Percentiles rank a stretch among this genome's conserved stretches.
Evolutionary conservation across 1,140 invertebrate genomes (phyloP).

Genomic region (Palaemon carinicauda): DNA sequence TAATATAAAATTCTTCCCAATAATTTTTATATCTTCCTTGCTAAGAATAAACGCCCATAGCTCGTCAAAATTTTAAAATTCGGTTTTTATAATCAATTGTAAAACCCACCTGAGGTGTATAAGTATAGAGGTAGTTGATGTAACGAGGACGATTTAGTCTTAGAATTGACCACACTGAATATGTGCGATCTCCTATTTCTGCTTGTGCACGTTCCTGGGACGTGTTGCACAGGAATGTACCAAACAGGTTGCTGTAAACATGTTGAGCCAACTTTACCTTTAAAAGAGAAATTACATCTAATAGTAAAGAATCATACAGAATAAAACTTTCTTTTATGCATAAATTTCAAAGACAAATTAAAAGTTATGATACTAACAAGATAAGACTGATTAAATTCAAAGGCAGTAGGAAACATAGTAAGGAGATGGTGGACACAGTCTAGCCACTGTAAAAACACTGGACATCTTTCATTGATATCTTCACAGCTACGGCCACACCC

Average conservation of each 20-base stretch:
- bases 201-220: slow-evolving; percentile 76
- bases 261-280: slow-evolving; percentile 95
- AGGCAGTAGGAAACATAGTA: slow-evolving; percentile 88
- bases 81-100: no score
- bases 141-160: slow-evolving; percentile 74
- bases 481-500: slow-evolving; percentile 82
- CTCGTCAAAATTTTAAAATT: not conserved
- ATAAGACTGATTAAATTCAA: slow-evolving; percentile 94
- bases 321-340: not conserved
- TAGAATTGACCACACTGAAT: slow-evolving; percentile 89
- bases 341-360: not conserved
- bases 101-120: slow-evolving; percentile 62
- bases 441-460: slow-evolving; percentile 97
- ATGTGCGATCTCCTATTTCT: slow-evolving; percentile 76
- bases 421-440: slow-evolving; percentile 95
- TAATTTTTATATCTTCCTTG: not conserved
- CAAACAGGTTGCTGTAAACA: slow-evolving; percentile 94
- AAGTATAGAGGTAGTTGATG: slow-evolving; percentile 84
- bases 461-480: slow-evolving; percentile 90
- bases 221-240: slow-evolving; percentile 95
- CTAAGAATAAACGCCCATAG: not conserved
- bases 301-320: not conserved
- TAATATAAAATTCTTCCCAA: not conserved
- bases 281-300: slow-evolving; percentile 20
- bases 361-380: slow-evolving; percentile 74